Conservation (phyloP, 1,140 invertebrate genomes). For the Epicauta chinensis region DNA sequence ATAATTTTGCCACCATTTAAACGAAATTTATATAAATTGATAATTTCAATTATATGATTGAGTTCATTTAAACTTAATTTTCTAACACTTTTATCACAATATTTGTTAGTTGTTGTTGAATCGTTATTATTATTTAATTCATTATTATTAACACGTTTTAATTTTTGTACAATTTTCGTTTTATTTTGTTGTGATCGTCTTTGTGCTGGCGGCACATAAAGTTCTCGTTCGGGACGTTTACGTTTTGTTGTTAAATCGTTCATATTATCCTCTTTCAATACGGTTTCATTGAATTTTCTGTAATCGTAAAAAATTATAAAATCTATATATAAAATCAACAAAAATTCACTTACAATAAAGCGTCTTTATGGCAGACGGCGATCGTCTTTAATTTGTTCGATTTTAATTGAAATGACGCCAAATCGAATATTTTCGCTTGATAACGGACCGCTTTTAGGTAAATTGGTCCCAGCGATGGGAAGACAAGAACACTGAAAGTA, state of each 20-base stretch:
- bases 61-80: too few relatives aligned
- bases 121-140: too few relatives aligned
- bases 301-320: neutral
- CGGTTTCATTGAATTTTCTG: neutral
- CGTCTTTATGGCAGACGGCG: conserved; percentile 31
- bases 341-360: too few relatives aligned
- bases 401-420: conserved; percentile 26
- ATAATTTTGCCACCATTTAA: too few relatives aligned
- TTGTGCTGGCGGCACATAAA: conserved; percentile 37
- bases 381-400: conserved; percentile 23
- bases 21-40: too few relatives aligned
- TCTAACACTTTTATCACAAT: too few relatives aligned
- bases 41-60: too few relatives aligned
- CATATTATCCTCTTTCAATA: conserved; percentile 14
- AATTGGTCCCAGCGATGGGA: conserved; percentile 30
- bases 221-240: conserved; percentile 30
- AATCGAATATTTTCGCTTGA: conserved; percentile 33
- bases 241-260: conserved; percentile 15
- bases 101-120: too few relatives aligned
- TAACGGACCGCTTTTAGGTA: conserved; percentile 32
- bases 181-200: conserved; percentile 14
- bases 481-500: conserved; percentile 37
- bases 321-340: conserved; percentile 21
- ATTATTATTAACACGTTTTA: too few relatives aligned
- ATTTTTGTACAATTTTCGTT: neutral